A percentile compares a stretch with the other conserved stretches of the same genome.
These are phyloP conservation scores for Cyphomyrmex costatus DNA, from an alignment of 1,140 invertebrate genomes.

Conservation along the genomic window DNA sequence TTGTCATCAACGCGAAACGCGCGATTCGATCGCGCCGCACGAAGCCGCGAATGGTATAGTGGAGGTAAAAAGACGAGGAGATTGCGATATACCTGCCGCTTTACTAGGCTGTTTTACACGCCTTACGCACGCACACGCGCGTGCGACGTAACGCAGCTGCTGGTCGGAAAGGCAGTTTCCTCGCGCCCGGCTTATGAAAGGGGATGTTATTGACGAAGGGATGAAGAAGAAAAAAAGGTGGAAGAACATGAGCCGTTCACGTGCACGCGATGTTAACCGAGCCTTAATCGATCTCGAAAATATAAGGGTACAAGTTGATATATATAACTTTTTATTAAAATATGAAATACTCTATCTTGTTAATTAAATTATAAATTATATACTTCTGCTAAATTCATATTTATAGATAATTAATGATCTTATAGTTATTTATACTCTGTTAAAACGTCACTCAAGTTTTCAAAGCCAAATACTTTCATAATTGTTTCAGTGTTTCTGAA, in stretches of 20 bases:
- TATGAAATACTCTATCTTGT: not conserved
- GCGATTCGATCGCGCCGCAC: constrained; percentile 51
- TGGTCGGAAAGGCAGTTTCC: constrained; percentile 52
- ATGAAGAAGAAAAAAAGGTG: constrained; percentile 4
- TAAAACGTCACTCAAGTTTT: not conserved
- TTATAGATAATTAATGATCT: not conserved
- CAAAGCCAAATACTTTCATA: not conserved
- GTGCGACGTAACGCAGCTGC: constrained; percentile 39
- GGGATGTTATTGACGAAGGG: constrained; percentile 48
- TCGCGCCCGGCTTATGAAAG: constrained; percentile 42
- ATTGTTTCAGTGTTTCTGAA: not conserved
- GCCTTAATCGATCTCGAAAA: constrained; percentile 44
- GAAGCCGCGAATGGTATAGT: constrained; percentile 27
- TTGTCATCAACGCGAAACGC: constrained; percentile 20
- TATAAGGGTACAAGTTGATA: not conserved
- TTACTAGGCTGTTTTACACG: constrained; percentile 47
- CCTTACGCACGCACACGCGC: constrained; percentile 50
- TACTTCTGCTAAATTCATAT: not conserved
- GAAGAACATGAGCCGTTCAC: constrained; percentile 18
- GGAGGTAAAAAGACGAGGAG: constrained; percentile 48
- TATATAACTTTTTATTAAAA: not conserved
- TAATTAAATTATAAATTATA: not conserved
- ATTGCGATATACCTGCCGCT: constrained; percentile 52
- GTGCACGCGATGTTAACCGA: constrained; percentile 12
- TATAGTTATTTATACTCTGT: not conserved